Evolutionary conservation across 2,888 invertebrate species (phyloP).

Genomic region (Nemotelus pantherinus): DNA sequence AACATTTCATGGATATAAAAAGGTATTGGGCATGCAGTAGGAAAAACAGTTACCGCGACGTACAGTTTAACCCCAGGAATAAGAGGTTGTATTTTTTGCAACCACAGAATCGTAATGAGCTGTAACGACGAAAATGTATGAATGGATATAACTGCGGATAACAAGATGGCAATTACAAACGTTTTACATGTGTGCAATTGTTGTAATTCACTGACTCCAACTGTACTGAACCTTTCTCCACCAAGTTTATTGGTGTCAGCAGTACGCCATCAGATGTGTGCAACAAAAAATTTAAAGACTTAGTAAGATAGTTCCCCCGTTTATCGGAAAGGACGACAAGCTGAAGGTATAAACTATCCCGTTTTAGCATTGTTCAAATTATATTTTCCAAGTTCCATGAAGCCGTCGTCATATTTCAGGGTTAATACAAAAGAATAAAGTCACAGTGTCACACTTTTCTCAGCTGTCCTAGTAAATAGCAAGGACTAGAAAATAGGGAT

Average conservation of each 20-base stretch:
- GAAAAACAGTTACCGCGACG: neutral
- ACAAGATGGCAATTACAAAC: too few species aligned
- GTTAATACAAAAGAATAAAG: neutral
- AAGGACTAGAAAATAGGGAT: neutral
- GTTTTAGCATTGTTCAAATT: too few species aligned
- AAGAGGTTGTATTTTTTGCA: neutral
- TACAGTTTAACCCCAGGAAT: neutral
- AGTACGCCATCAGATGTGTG: too few species aligned
- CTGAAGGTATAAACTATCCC: too few species aligned
- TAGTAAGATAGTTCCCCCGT: too few species aligned
- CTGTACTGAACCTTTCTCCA: neutral
- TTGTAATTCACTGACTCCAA: neutral
- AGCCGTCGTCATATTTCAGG: neutral
- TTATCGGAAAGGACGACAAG: too few species aligned
- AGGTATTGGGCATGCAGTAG: neutral
- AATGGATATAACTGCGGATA: too few species aligned
- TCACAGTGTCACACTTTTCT: conserved; percentile 9
- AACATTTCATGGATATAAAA: conserved; percentile 34
- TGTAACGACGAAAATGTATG: neutral
- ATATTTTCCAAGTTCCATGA: too few species aligned
- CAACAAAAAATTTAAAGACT: too few species aligned
- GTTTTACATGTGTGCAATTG: neutral
- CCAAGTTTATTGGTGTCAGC: too few species aligned
- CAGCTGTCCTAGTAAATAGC: conserved; percentile 48
- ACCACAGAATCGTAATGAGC: neutral